Evolutionary conservation across 2,797 vertebrate genomes (phyloP).

Genomic region (Galagoides demidoff): DNA sequence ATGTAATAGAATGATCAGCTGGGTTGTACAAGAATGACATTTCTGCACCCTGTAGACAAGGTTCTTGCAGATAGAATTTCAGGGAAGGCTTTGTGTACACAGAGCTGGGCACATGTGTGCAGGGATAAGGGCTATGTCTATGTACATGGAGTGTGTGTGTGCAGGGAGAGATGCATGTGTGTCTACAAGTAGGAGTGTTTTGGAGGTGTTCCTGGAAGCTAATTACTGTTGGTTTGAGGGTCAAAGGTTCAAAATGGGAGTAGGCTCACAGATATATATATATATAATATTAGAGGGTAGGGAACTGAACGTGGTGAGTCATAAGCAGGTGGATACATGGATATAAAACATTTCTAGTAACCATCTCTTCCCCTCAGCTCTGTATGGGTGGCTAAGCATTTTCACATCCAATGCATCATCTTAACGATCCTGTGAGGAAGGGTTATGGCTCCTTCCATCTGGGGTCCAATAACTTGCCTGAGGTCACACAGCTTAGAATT

Average conservation of each 20-base stretch:
- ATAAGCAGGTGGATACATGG: background rate
- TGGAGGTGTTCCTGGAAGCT: background rate
- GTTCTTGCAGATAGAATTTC: constrained; percentile 74
- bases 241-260: background rate
- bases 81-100: constrained; percentile 42
- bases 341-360: background rate
- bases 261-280: background rate
- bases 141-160: background rate
- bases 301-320: background rate
- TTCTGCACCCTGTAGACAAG: constrained; percentile 74
- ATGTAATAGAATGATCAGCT: constrained; percentile 75
- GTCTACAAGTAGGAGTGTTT: background rate
- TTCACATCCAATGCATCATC: background rate
- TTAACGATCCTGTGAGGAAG: background rate
- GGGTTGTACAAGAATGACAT: constrained; percentile 78
- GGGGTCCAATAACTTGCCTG: constrained; percentile 48
- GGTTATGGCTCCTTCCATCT: background rate
- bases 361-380: background rate
- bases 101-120: background rate
- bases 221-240: background rate
- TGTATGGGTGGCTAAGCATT: background rate
- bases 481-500: constrained; percentile 46
- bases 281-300: background rate
- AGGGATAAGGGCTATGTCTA: background rate
- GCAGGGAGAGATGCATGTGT: background rate